A percentile compares a stretch with the other conserved stretches of the same genome.
Conservation (phyloP, 2,113 vertebrate species). For the Podarcis raffonei region DNA sequence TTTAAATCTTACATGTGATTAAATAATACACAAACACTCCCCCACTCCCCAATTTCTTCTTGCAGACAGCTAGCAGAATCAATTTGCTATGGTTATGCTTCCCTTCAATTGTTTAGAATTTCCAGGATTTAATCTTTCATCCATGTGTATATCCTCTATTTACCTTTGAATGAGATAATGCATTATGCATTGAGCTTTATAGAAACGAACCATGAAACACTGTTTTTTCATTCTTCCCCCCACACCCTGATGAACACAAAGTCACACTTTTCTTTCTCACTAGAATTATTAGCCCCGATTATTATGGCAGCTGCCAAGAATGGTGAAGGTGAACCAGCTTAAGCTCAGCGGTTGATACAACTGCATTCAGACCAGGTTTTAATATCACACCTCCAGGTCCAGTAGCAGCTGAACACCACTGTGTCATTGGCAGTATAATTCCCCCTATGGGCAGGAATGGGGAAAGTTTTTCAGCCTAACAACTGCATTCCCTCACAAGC, state of each 20-base stretch:
- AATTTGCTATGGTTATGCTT: slow-evolving; percentile 78
- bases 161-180: slow-evolving; percentile 77
- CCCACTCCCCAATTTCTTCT: slow-evolving; percentile 69
- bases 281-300: slow-evolving; percentile 40
- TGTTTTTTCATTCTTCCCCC: background rate
- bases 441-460: too few relatives aligned
- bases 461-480: too few relatives aligned
- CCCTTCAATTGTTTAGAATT: slow-evolving; percentile 78
- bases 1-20: slow-evolving; percentile 66
- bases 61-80: slow-evolving; percentile 74
- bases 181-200: slow-evolving; percentile 74
- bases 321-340: background rate
- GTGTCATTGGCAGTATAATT: background rate
- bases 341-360: background rate
- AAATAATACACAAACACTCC: slow-evolving; percentile 70
- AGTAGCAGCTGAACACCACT: rapidly evolving
- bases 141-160: slow-evolving; percentile 73
- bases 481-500: too few relatives aligned
- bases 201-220: slow-evolving; percentile 71
- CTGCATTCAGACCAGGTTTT: background rate
- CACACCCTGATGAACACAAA: background rate
- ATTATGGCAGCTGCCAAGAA: slow-evolving; percentile 16
- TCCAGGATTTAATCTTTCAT: slow-evolving; percentile 79
- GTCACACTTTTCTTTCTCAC: slow-evolving; percentile 35
- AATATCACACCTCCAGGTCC: background rate